Evolutionary conservation across 1,140 invertebrate species (phyloP).

Genomic region (Mya arenaria): DNA sequence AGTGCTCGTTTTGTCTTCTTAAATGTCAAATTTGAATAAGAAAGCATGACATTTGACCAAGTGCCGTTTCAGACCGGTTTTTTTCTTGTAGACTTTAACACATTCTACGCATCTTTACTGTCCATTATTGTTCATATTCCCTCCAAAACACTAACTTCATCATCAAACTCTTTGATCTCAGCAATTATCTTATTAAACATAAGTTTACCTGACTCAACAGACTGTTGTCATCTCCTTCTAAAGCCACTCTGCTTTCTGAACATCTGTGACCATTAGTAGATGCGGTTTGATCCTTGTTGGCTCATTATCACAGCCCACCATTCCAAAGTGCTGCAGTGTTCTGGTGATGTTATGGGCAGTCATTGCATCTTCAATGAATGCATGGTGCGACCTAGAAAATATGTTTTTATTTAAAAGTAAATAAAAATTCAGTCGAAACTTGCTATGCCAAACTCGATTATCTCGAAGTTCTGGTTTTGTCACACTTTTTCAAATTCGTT

Average conservation of each 20-base stretch:
- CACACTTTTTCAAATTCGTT: too few species aligned
- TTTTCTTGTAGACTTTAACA: background rate
- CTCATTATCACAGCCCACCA: background rate
- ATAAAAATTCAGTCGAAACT: background rate
- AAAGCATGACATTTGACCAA: too few species aligned
- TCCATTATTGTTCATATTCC: background rate
- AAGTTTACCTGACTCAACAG: too few species aligned
- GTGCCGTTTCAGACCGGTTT: too few species aligned
- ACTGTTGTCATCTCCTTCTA: background rate
- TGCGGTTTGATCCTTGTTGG: background rate
- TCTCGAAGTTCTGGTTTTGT: too few species aligned
- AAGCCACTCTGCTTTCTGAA: slow-evolving; percentile 1
- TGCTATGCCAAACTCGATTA: too few species aligned
- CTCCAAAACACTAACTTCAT: background rate
- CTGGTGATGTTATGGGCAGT: background rate
- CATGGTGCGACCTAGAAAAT: background rate
- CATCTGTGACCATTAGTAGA: background rate
- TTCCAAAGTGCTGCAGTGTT: background rate
- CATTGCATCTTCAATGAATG: background rate
- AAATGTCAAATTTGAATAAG: too few species aligned
- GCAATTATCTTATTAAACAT: slow-evolving; percentile 12
- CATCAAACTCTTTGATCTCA: background rate
- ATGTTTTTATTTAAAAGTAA: background rate
- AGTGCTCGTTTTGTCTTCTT: too few species aligned
- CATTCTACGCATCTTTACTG: background rate